Conservation (phyloP, 2,797 vertebrate species). For the Mormyrus proboscirostris region DNA sequence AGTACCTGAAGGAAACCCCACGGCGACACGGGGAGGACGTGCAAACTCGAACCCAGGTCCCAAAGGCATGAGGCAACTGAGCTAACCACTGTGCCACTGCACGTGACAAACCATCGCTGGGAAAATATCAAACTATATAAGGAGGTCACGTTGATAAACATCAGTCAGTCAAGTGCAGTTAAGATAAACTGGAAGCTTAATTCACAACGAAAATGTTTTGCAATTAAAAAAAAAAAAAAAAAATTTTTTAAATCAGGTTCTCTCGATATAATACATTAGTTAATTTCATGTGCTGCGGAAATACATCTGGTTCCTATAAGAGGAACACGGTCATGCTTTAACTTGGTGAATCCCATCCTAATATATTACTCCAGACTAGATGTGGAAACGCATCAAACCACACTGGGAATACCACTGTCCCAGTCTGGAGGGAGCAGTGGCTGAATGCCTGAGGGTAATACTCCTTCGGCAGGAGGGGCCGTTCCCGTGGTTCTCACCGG, state of each 20-base stretch:
- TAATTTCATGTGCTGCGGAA: not conserved
- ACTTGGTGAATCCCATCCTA: not conserved
- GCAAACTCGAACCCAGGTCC: too few relatives aligned
- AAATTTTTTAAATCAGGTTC: not conserved
- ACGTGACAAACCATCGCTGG: not conserved
- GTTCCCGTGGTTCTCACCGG: not conserved
- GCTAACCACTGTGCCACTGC: too few relatives aligned
- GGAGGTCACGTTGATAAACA: not conserved
- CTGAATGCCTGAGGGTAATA: too few relatives aligned
- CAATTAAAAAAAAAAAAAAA: not conserved
- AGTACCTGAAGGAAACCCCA: too few relatives aligned
- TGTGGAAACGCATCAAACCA: too few relatives aligned
- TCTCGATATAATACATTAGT: not conserved
- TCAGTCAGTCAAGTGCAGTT: not conserved
- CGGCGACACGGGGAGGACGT: too few relatives aligned
- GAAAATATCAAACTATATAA: not conserved
- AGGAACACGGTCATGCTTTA: not conserved
- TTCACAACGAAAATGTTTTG: not conserved
- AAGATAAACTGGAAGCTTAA: not conserved
- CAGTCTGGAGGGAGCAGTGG: conserved; percentile 46
- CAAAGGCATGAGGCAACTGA: too few relatives aligned
- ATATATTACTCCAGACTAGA: too few relatives aligned
- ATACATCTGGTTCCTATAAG: not conserved
- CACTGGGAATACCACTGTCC: too few relatives aligned
- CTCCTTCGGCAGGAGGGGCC: not conserved